Evolutionary conservation across 2,797 vertebrate species (phyloP), one percentile per base, ranked within the genome.

Genomic region (Valencia hispanica): DNA sequence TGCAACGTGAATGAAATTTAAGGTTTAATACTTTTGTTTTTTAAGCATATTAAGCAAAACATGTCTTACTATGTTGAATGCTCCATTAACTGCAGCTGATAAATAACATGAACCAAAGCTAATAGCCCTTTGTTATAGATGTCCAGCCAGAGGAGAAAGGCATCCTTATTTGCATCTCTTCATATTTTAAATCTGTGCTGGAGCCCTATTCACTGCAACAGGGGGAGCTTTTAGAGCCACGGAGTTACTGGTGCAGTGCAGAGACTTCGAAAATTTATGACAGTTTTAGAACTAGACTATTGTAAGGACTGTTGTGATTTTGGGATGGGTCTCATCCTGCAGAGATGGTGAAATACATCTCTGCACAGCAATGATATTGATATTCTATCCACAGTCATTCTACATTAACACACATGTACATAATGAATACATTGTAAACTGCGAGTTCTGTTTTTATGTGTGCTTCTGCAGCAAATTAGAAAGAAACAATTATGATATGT

Each of bases 211-310:
- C 81, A 73, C 32, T 78, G 85, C 82, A 75, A 59, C n/a, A 82
- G 59, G 39, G 79, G 75, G 82, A 80, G 80, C 79, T 86, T 69
- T 57, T 32, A 53, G 70, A 80, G 63, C 68, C 72, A 79, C 68
- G 75, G 71, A 81, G 72, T 77, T 75, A 80, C 79, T 87, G 81
- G 89, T 85, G 91, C 91, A 90, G 82, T 93, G 91, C 89, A 90
- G 92, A 77, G 80, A 85, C 68, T 80, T 77, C 65, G 20, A 57
- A 57, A 71, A 79, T 85, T 81, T 88, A 90, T 87, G 84, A 79
- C 78, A 57, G 65, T 50, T 76, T 82, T 73, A 70, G 73, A 63
- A 80, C 74, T 79, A 74, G 78, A 79, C 63, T 41, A 66, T 65
- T 73, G 30, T 51, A 72, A 79, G 68, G 51, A 57, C 55, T 39